Evolutionary conservation across 2,888 invertebrate species (phyloP).

Genomic region (Tholera decimalis): DNA sequence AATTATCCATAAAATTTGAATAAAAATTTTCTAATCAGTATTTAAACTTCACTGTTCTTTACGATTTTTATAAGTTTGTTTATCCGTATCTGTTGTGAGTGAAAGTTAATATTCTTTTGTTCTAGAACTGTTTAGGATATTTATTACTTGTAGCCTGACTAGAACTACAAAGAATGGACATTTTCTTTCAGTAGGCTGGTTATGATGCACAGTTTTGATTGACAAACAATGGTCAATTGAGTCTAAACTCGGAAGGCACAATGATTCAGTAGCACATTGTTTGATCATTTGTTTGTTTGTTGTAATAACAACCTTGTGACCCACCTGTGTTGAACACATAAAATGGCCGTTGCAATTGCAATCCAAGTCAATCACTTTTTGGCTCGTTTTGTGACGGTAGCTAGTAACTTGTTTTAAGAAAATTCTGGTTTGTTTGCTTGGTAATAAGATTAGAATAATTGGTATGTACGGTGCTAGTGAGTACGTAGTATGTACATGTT

Average conservation of each 20-base stretch:
- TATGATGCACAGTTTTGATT: slow-evolving; percentile 19
- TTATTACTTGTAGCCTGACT: neutral
- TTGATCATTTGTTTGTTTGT: slow-evolving; percentile 24
- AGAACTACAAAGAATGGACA: neutral
- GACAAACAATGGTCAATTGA: slow-evolving; percentile 34
- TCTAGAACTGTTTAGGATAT: too few species aligned
- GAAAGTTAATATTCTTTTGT: too few species aligned
- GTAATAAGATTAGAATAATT: neutral
- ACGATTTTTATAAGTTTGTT: too few species aligned
- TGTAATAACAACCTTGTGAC: slow-evolving; percentile 39
- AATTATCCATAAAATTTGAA: too few species aligned
- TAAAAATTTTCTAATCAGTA: too few species aligned
- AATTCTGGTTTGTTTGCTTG: slow-evolving; percentile 14
- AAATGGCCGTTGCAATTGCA: slow-evolving; percentile 10
- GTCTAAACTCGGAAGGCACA: slow-evolving; percentile 9
- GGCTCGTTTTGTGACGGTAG: neutral
- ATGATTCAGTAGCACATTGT: slow-evolving; percentile 49
- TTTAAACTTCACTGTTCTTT: too few species aligned
- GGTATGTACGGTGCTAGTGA: slow-evolving; percentile 4
- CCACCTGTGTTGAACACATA: slow-evolving; percentile 5
- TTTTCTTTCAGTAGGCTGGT: neutral
- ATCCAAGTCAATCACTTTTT: slow-evolving; percentile 11
- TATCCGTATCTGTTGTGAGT: too few species aligned
- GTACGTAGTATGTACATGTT: neutral
- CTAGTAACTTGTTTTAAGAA: slow-evolving; percentile 10